These are phyloP conservation scores for Apogon hyalosoma DNA, from an alignment of 2,797 vertebrate genomes.

Conservation along the genomic window DNA sequence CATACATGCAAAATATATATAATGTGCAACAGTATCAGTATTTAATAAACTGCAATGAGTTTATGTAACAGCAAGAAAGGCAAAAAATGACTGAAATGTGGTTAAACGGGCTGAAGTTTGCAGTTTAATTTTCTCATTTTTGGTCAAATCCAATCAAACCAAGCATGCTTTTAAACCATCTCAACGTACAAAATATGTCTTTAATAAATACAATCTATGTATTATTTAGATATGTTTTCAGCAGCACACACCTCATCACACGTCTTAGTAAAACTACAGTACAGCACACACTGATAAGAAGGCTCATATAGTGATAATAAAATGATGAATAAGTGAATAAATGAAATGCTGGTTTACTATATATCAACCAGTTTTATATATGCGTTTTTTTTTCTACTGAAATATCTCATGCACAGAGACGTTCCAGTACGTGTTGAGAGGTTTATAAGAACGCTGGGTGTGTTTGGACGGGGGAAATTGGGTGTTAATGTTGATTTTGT, in stretches of 20 bases:
- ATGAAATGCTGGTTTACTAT: slow-evolving; percentile 60
- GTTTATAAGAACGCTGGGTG: slow-evolving; percentile 75
- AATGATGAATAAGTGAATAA: slow-evolving; percentile 61
- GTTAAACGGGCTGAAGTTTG: background rate
- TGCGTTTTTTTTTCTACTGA: slow-evolving; percentile 58
- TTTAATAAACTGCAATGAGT: slow-evolving; percentile 12
- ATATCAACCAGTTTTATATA: slow-evolving; percentile 65
- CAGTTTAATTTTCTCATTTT: slow-evolving; percentile 18
- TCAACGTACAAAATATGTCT: slow-evolving; percentile 69
- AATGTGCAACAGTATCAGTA: slow-evolving; percentile 40
- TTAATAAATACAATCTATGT: slow-evolving; percentile 72
- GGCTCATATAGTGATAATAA: slow-evolving; percentile 64
- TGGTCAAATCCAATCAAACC: slow-evolving; percentile 53
- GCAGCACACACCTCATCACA: slow-evolving; percentile 44
- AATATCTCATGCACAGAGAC: slow-evolving; percentile 81
- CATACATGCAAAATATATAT: slow-evolving; percentile 56
- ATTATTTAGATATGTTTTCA: slow-evolving; percentile 65
- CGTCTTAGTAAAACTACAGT: slow-evolving; percentile 62
- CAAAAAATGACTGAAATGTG: slow-evolving; percentile 10
- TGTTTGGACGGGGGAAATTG: slow-evolving; percentile 43
- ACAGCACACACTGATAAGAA: slow-evolving; percentile 52
- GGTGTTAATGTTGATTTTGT: slow-evolving; percentile 32
- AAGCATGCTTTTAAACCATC: slow-evolving; percentile 72
- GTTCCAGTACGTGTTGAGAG: slow-evolving; percentile 69
- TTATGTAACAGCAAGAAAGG: slow-evolving; percentile 24